Evolutionary conservation across 2,797 vertebrate genomes (phyloP), one percentile per base, ranked within the genome.

Genomic region (Hypotaenidia okinawae): DNA sequence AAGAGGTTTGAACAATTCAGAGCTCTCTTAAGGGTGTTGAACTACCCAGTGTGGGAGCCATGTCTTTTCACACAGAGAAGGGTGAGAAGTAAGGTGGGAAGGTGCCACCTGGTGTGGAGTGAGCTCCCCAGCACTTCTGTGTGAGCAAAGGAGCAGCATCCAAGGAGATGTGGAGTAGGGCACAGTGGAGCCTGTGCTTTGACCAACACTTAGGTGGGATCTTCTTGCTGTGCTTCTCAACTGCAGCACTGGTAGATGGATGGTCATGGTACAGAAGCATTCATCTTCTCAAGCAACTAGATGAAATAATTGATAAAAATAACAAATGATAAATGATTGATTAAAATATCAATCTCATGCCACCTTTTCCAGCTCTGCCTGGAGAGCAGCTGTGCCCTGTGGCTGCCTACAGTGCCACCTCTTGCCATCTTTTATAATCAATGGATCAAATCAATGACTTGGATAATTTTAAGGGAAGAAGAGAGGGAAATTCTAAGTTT

Each of bases 331-430:
- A 43, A 43, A 43, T 45, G 43, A 45, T 45, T 45, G 43, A 45
- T 45, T 90, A 87, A 91, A 89, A 52, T 63, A 88, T 74, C 59
- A 64, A 84, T 70, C 70, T 47, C 87, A 75, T 74, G 61, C 75
- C 74, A 47, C n/a, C 52, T 94, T 79, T 92, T 70, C 64, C 75
- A 82, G 59, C 69, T 17, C 6, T 6, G 21, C 79, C 43, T 45
- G 43, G 43, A 45, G 43, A 45, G 43, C 43, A 45, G 43, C 43
- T 19, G 18, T 45, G 43, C 43, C 43, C 43, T 45, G 68, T 11
- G 61, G 54, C 28, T 81, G 37, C 18, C 4, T 25, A 24, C 25
- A 30, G 32, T 92, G 77, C 79, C 82, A 91, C 69, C 90, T 90
- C 70, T 77, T 61, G 47, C 32, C 74, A 39, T 78, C 87, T 83